phyloP scores from a whole-genome alignment of 2,888 invertebrate species.

The Spatulosminthurus flaviceps region DNA sequence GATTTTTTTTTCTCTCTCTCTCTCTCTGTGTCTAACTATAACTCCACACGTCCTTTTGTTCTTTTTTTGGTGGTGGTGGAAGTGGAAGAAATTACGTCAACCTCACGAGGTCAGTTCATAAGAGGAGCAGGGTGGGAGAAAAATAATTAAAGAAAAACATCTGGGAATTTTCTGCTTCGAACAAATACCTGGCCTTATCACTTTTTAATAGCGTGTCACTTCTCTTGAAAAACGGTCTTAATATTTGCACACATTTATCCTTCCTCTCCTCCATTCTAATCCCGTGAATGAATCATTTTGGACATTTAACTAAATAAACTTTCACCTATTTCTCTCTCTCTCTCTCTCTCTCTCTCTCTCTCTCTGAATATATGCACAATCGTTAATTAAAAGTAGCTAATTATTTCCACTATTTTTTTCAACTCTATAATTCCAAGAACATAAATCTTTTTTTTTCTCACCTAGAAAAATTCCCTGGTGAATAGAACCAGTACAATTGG shows the following conservation, averaged over 20 bases:
- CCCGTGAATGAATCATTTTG: too few species aligned
- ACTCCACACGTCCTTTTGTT: not conserved
- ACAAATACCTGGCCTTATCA: not conserved
- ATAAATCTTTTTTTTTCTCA: not conserved
- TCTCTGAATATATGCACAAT: too few species aligned
- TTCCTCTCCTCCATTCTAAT: too few species aligned
- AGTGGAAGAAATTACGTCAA: not conserved
- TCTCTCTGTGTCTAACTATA: too few species aligned
- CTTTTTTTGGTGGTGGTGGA: not conserved
- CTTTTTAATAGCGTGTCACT: conserved; percentile 2
- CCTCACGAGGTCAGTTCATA: not conserved
- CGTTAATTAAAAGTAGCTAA: too few species aligned
- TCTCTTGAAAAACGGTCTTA: not conserved
- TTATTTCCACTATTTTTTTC: too few species aligned
- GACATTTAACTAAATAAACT: too few species aligned
- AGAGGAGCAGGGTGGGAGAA: too few species aligned
- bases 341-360: too few species aligned
- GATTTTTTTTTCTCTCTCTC: too few species aligned
- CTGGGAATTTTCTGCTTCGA: conserved; percentile 6
- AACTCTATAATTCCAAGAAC: not conserved
- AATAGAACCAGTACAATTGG: not conserved
- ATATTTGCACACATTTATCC: not conserved
- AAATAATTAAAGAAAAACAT: conserved; percentile 25
- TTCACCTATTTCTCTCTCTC: too few species aligned
- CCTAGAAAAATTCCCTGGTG: too few species aligned